Evolutionary conservation across 2,797 vertebrate genomes (phyloP).

Genomic region (Lacerta viridis): DNA sequence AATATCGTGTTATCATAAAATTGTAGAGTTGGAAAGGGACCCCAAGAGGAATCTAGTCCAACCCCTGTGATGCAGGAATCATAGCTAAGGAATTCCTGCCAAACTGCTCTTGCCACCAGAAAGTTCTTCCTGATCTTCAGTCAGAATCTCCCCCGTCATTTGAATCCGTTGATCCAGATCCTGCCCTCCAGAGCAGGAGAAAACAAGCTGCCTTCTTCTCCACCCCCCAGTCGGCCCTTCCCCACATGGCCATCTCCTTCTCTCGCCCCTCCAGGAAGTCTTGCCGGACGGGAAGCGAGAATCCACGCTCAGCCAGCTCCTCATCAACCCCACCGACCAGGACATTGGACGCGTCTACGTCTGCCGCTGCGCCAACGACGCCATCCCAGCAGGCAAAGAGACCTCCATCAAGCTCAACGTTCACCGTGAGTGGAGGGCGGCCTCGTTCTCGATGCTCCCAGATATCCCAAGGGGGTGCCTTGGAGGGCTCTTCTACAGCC

Average conservation of each 20-base stretch:
- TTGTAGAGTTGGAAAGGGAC: no score
- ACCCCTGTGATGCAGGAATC: no score
- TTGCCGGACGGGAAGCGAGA: constrained; percentile 91
- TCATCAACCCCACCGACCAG: constrained; percentile 88
- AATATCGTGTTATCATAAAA: no score
- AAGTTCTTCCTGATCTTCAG: no score
- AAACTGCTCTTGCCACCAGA: no score
- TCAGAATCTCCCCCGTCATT: no score
- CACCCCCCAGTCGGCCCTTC: background rate
- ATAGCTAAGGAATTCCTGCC: no score
- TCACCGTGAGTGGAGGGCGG: constrained; percentile 83
- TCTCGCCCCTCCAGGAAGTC: constrained; percentile 82
- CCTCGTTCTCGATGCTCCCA: no score
- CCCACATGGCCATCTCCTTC: fast-evolving
- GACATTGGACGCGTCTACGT: constrained; percentile 91
- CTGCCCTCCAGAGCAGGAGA: no score
- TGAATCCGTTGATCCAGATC: no score
- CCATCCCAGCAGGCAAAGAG: constrained; percentile 88
- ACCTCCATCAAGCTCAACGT: constrained; percentile 89
- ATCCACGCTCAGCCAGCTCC: constrained; percentile 90
- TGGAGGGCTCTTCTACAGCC: background rate
- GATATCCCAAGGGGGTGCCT: background rate
- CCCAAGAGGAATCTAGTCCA: no score
- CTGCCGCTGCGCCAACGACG: constrained; percentile 90
- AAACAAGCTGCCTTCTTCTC: no score